Evolutionary conservation across 2,888 invertebrate species (phyloP), one percentile per base, ranked within the genome.

Genomic region (Campoletis raptor): DNA sequence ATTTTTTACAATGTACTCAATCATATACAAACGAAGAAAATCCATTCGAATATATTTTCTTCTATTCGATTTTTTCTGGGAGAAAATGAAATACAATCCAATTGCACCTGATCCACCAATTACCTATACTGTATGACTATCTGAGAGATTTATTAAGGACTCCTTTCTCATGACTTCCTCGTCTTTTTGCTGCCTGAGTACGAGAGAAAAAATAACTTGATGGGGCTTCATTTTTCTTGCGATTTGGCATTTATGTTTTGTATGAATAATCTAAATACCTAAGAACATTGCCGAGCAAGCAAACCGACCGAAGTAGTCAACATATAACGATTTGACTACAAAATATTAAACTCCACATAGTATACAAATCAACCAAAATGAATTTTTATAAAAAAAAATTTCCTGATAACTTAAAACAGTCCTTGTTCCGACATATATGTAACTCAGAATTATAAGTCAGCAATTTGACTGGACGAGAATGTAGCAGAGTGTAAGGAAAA

Each of bases 361-460:
- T 4, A 15, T 30, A 61, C 15, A 15, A 30, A 15, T 30, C 48
- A 15, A 1, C 6, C 12, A 15, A 12, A n/a, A n/a, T n/a, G n/a
- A n/a, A n/a, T n/a, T n/a, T n/a, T n/a, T n/a, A n/a, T n/a, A n/a
- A n/a, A n/a, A n/a, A n/a, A n/a, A n/a, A n/a, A n/a, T n/a, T n/a
- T n/a, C n/a, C 48, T 18, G 48, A 61, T 30, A 30, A 30, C 30
- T 40, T 12, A 45, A 42, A n/a, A 42, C 42, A 6, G 15, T 12
- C 6, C 76, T 81, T 74, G 42, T 42, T 21, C 67, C 66, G 69
- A 69, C 74, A 81, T 74, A 74, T 18, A 67, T 57, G 74, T 81
- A 69, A 66, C 67, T 18, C 30, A 57, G 74, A 81, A 81, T 74
- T 81, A 76, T 69, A 76, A 82, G 69, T 69, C 67, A 40, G 21